phyloP scores from a whole-genome alignment of 2,888 invertebrate species.

The Ypsolopha sequella region DNA sequence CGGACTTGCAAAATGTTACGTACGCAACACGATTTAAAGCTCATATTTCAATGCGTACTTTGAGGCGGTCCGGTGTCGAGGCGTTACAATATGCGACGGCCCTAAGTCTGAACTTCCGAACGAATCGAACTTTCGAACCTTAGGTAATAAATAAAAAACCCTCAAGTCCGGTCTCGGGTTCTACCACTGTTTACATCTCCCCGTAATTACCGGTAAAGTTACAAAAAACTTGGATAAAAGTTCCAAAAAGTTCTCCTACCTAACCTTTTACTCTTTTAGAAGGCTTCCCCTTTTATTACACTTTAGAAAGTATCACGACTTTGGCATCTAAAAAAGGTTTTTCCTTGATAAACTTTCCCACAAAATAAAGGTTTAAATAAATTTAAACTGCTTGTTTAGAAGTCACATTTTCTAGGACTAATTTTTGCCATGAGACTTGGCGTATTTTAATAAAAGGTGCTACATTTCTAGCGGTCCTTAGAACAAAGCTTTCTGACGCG shows the following conservation, averaged over 20 bases:
- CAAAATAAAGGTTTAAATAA: no score
- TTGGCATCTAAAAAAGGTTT: neutral
- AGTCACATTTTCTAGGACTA: no score
- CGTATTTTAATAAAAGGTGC: no score
- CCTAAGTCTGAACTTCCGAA: neutral
- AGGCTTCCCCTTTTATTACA: neutral
- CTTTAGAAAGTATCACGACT: neutral
- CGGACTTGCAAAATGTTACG: no score
- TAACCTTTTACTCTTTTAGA: neutral
- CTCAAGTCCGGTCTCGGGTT: neutral
- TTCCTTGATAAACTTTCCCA: neutral
- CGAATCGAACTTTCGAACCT: neutral
- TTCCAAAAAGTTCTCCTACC: neutral
- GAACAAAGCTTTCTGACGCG: no score
- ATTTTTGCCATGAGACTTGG: no score
- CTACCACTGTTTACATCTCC: neutral
- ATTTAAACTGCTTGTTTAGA: no score
- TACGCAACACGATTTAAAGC: no score
- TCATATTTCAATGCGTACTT: no score
- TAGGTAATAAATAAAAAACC: neutral
- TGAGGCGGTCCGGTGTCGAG: no score
- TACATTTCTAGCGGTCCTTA: no score
- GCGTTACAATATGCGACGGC: no score
- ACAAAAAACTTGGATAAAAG: neutral
- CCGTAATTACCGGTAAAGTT: neutral